Evolutionary conservation across 2,113 vertebrate genomes (phyloP).

Genomic region (Bubalus kerabau): DNA sequence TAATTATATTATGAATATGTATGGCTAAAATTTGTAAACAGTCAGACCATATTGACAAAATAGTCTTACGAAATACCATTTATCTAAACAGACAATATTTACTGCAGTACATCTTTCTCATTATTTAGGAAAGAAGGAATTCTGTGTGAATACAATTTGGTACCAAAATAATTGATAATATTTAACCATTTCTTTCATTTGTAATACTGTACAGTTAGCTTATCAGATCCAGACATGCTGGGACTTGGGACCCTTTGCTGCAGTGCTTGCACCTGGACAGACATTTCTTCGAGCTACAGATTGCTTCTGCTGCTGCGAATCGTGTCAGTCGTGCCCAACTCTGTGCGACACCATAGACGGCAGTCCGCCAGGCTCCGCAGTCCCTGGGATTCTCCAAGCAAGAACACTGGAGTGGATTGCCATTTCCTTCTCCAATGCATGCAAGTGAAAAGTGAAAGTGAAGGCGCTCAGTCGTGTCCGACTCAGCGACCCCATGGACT

Average conservation of each 20-base stretch:
- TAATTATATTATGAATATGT: background rate
- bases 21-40: background rate
- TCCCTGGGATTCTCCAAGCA: too few species aligned
- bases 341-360: rapidly evolving
- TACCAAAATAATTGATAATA: background rate
- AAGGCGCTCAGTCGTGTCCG: too few species aligned
- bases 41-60: background rate
- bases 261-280: background rate
- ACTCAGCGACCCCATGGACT: too few species aligned
- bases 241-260: background rate
- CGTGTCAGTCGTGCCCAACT: too few species aligned
- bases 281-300: background rate
- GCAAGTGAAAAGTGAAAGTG: too few species aligned
- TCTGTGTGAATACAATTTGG: background rate
- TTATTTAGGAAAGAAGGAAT: background rate
- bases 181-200: background rate
- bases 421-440: too few species aligned
- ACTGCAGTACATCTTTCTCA: background rate
- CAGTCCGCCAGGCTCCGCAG: too few species aligned
- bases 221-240: background rate
- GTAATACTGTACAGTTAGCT: background rate
- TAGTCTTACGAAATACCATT: background rate
- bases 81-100: background rate
- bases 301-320: too few species aligned
- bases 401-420: too few species aligned